A percentile compares a stretch with the other conserved stretches of the same genome.
These are phyloP conservation scores for Seriola rivoliana DNA, from an alignment of 2,113 vertebrate species.

Conservation along the genomic window DNA sequence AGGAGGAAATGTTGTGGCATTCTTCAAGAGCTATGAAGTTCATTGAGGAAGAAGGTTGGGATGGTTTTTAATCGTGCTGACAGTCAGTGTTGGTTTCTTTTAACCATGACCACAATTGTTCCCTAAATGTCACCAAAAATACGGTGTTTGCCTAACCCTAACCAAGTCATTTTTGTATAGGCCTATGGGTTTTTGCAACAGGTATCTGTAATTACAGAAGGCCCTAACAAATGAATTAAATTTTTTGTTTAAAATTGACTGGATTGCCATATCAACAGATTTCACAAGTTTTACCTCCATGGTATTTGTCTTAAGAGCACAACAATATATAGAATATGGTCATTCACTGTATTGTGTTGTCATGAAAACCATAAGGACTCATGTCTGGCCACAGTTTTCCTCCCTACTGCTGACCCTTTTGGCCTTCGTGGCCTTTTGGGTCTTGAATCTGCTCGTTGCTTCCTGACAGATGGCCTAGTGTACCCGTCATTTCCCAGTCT, in stretches of 20 bases:
- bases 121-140: neutral
- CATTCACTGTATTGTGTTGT: neutral
- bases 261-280: neutral
- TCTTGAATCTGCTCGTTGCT: conserved; percentile 37
- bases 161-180: no score
- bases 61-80: neutral
- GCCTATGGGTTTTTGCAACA: neutral
- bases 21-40: neutral
- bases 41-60: neutral
- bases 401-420: conserved; percentile 59
- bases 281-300: neutral
- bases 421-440: conserved; percentile 53
- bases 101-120: neutral
- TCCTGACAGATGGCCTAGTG: conserved; percentile 71
- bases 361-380: neutral
- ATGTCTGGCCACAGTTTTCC: conserved; percentile 33
- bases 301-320: neutral
- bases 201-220: neutral
- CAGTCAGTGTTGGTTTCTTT: neutral
- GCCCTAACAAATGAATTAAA: neutral
- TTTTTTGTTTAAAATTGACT: no score
- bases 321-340: conserved; percentile 1
- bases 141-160: neutral
- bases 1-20: neutral
- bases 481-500: conserved; percentile 41